Conservation (phyloP, 2,797 vertebrate genomes). For the Argya squamiceps region DNA sequence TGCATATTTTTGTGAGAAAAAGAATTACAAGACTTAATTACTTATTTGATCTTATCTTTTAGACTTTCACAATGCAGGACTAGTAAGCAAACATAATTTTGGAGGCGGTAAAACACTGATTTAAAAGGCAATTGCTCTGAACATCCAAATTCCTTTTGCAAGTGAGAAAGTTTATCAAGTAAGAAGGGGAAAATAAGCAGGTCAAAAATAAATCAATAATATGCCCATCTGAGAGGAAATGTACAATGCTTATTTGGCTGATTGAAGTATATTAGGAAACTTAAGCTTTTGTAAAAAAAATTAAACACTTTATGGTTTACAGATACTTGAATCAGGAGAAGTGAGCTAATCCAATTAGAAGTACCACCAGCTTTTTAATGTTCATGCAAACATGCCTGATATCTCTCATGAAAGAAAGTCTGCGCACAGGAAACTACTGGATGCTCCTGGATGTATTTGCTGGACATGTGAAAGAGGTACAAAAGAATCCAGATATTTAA, state of each 20-base stretch:
- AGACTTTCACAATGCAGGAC: background rate
- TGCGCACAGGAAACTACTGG: background rate
- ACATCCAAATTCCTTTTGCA: background rate
- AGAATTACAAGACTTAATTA: background rate
- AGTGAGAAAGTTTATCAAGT: background rate
- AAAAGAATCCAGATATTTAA: background rate
- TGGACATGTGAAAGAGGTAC: background rate
- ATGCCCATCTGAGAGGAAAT: background rate
- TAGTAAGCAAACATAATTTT: background rate
- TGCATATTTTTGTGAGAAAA: background rate
- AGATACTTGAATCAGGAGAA: background rate
- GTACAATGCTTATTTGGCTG: rapidly evolving
- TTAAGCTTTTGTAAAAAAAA: background rate
- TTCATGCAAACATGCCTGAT: background rate
- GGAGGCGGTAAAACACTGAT: background rate
- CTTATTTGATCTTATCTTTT: background rate
- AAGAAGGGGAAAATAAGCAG: background rate
- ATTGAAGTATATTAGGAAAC: background rate
- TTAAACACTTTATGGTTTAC: background rate
- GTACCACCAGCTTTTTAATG: background rate
- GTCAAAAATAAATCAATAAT: background rate
- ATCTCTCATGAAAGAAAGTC: background rate
- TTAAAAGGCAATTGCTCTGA: background rate
- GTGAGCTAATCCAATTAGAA: background rate
- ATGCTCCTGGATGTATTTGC: background rate